phyloP scores from a whole-genome alignment of 2,888 invertebrate genomes.

The Nowickia ferox region DNA sequence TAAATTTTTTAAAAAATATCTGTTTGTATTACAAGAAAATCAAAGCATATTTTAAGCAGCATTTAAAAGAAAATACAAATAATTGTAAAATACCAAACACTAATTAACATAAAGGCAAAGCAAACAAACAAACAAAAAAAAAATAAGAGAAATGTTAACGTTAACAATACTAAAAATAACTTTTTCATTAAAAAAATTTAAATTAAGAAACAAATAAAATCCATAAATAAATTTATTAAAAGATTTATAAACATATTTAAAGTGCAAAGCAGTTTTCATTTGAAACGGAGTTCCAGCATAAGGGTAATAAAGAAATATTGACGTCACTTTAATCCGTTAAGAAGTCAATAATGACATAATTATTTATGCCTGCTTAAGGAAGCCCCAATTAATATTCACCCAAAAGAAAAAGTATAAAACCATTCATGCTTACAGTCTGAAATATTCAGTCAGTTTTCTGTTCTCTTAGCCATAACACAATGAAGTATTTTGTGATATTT shows the following conservation, averaged over 20 bases:
- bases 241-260: constrained; percentile 14
- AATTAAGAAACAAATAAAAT: constrained; percentile 8
- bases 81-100: not conserved
- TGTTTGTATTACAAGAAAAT: not conserved
- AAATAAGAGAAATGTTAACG: not conserved
- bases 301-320: constrained; percentile 25
- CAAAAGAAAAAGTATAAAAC: constrained; percentile 47
- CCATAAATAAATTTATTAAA: constrained; percentile 44
- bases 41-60: constrained; percentile 45
- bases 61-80: constrained; percentile 32
- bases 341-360: not conserved
- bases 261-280: not conserved
- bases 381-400: too few relatives aligned
- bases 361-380: not conserved
- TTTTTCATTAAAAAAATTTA: not conserved
- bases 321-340: constrained; percentile 22
- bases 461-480: constrained; percentile 39
- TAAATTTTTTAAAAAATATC: not conserved
- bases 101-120: constrained; percentile 41
- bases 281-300: not conserved
- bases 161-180: constrained; percentile 1
- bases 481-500: constrained; percentile 69
- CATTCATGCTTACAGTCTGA: not conserved
- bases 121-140: not conserved
- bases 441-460: constrained; percentile 36